These are phyloP conservation scores for Petrocephalus zakoni DNA, from an alignment of 2,113 vertebrate genomes.

Conservation along the genomic window DNA sequence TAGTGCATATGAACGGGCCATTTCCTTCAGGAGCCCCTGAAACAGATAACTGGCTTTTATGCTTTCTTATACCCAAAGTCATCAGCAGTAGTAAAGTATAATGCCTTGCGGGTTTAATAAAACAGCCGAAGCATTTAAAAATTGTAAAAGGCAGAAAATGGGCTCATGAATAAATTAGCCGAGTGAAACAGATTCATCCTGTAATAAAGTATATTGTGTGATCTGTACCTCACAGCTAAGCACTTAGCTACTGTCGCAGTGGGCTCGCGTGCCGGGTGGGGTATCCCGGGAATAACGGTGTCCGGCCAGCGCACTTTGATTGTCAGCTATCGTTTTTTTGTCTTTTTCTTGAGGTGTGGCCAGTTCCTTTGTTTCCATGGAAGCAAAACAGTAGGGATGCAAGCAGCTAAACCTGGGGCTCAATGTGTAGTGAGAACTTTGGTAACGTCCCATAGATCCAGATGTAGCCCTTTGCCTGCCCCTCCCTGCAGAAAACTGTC, in stretches of 20 bases:
- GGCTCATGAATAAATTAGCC: slow-evolving; percentile 17
- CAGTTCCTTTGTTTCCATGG: not conserved
- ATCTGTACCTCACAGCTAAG: not conserved
- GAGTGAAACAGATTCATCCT: slow-evolving; percentile 5
- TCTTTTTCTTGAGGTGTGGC: not conserved
- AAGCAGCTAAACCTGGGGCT: not conserved
- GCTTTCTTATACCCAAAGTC: slow-evolving; percentile 7
- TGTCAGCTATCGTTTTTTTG: not conserved
- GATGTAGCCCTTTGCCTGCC: not conserved
- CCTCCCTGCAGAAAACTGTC: not conserved
- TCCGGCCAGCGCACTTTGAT: not conserved
- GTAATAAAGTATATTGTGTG: slow-evolving; percentile 15
- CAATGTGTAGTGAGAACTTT: not conserved
- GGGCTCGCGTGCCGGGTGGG: not conserved
- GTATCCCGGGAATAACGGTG: not conserved
- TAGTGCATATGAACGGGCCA: not conserved
- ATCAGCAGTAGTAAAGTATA: not conserved
- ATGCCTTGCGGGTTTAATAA: slow-evolving; percentile 16
- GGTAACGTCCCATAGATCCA: not conserved
- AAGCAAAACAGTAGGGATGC: slow-evolving; percentile 1
- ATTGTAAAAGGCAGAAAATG: slow-evolving; percentile 6
- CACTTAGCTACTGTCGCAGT: not conserved
- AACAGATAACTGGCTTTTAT: slow-evolving; percentile 16
- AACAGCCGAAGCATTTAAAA: slow-evolving; percentile 17
- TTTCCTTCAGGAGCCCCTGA: not conserved